Conservation (phyloP, 2,888 invertebrate species). For the Xanthostigma xanthostigma region DNA sequence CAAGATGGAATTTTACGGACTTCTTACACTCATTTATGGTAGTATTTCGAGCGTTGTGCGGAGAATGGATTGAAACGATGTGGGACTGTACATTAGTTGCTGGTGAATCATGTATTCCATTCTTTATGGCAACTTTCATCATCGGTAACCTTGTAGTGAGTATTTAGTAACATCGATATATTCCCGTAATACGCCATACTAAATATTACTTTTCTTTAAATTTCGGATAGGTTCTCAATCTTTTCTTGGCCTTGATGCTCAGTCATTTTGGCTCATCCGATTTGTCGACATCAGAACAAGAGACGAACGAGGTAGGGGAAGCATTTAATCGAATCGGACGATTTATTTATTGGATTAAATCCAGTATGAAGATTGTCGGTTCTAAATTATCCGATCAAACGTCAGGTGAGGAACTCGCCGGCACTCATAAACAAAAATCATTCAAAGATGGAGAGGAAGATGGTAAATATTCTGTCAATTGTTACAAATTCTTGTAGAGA, state of each 20-base stretch:
- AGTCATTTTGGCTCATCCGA: slow-evolving; percentile 97
- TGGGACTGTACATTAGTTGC: slow-evolving; percentile 97
- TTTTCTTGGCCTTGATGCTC: slow-evolving; percentile 98
- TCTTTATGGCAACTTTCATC: slow-evolving; percentile 95
- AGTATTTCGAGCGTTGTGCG: slow-evolving; percentile 93
- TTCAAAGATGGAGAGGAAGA: slow-evolving; percentile 80
- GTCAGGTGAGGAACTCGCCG: slow-evolving; percentile 79
- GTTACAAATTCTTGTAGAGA: no score
- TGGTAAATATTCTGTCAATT: slow-evolving; percentile 28
- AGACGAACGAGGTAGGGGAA: slow-evolving; percentile 95
- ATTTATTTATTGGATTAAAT: slow-evolving; percentile 76
- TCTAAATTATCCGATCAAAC: slow-evolving; percentile 89
- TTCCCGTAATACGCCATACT: background rate
- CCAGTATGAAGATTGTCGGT: slow-evolving; percentile 64
- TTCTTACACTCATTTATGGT: slow-evolving; percentile 99
- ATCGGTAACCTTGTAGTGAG: slow-evolving; percentile 98
- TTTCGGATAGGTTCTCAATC: slow-evolving; percentile 74
- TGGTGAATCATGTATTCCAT: slow-evolving; percentile 82
- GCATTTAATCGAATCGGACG: slow-evolving; percentile 90
- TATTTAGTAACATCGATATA: slow-evolving; percentile 24
- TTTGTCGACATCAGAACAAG: slow-evolving; percentile 84
- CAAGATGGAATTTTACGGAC: slow-evolving; percentile 94
- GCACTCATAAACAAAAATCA: slow-evolving; percentile 69
- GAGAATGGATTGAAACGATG: slow-evolving; percentile 99
- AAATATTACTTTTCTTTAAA: background rate